phyloP scores from a whole-genome alignment of 1,140 invertebrate genomes.

The Cardiocondyla obscurior region DNA sequence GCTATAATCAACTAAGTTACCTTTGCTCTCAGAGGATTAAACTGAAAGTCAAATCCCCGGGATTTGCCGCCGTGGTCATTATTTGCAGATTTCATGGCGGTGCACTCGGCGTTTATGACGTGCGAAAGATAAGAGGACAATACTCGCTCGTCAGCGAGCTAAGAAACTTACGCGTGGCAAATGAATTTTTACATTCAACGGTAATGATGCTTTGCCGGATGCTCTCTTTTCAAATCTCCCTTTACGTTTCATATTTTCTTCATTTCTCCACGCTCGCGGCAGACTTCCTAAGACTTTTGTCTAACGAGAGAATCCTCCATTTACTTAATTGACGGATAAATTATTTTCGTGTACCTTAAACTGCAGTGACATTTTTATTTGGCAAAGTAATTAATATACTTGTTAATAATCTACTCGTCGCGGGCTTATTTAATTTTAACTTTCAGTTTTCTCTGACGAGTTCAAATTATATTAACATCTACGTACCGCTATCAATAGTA shows the following conservation, averaged over 20 bases:
- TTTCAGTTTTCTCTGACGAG: background rate
- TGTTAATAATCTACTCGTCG: background rate
- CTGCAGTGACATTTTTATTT: background rate
- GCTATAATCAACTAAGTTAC: slow-evolving; percentile 50
- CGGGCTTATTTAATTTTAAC: background rate
- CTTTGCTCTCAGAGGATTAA: slow-evolving; percentile 55
- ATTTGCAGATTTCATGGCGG: slow-evolving; percentile 55
- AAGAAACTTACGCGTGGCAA: slow-evolving; percentile 27
- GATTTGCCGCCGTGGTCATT: slow-evolving; percentile 33
- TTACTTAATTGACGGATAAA: background rate
- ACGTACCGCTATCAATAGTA: no score
- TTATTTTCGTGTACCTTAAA: background rate
- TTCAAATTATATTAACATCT: background rate
- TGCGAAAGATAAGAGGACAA: slow-evolving; percentile 12
- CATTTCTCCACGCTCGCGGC: background rate
- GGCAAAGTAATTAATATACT: background rate
- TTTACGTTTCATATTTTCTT: background rate
- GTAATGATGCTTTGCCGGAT: background rate
- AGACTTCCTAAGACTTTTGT: background rate
- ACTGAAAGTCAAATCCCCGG: slow-evolving; percentile 43
- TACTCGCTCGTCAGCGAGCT: background rate
- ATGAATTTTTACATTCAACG: slow-evolving; percentile 29
- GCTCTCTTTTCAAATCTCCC: background rate
- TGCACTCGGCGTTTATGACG: background rate
- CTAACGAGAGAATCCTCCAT: background rate